Evolutionary conservation across 2,888 invertebrate genomes (phyloP).

Genomic region (Lasioglossum marginatum): DNA sequence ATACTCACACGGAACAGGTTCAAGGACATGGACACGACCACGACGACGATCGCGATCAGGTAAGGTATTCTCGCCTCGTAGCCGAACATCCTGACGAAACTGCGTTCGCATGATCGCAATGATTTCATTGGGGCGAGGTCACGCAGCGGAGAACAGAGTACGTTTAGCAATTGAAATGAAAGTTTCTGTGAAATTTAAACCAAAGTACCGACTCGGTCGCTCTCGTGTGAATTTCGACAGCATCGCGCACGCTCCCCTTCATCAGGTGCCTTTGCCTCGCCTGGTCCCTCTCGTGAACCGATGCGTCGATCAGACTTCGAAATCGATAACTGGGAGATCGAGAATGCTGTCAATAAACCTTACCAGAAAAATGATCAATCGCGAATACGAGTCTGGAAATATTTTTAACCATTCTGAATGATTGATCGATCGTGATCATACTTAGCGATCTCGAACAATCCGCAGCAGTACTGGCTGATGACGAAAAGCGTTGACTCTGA

Average conservation of each 20-base stretch:
- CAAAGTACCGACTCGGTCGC: background rate
- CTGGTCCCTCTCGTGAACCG: background rate
- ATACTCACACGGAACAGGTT: background rate
- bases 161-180: background rate
- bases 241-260: background rate
- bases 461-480: constrained; percentile 5
- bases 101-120: background rate
- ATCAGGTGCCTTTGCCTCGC: background rate
- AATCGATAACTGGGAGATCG: background rate
- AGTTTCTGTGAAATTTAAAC: background rate
- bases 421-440: constrained; percentile 11
- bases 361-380: background rate
- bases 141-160: background rate
- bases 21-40: background rate
- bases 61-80: background rate
- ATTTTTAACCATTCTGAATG: too few species aligned
- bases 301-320: background rate
- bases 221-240: background rate
- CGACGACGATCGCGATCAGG: background rate
- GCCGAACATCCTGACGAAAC: background rate
- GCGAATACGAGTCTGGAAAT: background rate
- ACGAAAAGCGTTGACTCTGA: background rate
- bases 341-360: background rate
- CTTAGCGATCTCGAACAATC: constrained; percentile 33
- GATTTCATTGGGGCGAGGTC: background rate